Evolutionary conservation across 1,140 invertebrate genomes (phyloP).

Genomic region (Pachypsylla venusta): DNA sequence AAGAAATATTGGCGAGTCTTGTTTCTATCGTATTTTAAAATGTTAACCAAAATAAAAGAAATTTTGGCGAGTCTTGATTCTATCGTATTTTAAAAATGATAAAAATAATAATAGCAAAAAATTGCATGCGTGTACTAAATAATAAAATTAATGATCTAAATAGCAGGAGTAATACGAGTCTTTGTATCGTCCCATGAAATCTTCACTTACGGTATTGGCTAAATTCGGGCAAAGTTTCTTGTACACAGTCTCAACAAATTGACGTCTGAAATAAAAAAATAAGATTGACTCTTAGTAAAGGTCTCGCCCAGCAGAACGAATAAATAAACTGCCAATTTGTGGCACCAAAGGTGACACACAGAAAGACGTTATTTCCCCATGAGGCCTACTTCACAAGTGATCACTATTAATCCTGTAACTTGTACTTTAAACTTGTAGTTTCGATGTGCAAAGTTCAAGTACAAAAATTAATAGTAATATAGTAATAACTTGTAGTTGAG

Average conservation of each 20-base stretch:
- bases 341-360: background rate
- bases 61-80: too few relatives aligned
- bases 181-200: too few relatives aligned
- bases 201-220: conserved; percentile 42
- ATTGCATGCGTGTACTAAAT: too few relatives aligned
- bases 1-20: too few relatives aligned
- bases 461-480: too few relatives aligned
- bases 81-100: too few relatives aligned
- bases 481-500: too few relatives aligned
- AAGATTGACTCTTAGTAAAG: conserved; percentile 13
- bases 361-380: background rate
- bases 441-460: background rate
- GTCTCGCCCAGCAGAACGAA: conserved; percentile 8
- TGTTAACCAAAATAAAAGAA: too few relatives aligned
- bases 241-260: conserved; percentile 44
- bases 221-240: conserved; percentile 42
- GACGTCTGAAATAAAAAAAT: conserved; percentile 36
- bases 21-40: too few relatives aligned
- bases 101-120: too few relatives aligned
- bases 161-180: too few relatives aligned
- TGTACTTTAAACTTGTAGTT: background rate
- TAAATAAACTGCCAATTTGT: background rate
- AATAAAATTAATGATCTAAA: too few relatives aligned
- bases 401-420: background rate
- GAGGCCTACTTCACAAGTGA: background rate